Base-by-base conservation (phyloP, 1,140 invertebrate species). In the Anagrus nilaparvatae region DNA sequence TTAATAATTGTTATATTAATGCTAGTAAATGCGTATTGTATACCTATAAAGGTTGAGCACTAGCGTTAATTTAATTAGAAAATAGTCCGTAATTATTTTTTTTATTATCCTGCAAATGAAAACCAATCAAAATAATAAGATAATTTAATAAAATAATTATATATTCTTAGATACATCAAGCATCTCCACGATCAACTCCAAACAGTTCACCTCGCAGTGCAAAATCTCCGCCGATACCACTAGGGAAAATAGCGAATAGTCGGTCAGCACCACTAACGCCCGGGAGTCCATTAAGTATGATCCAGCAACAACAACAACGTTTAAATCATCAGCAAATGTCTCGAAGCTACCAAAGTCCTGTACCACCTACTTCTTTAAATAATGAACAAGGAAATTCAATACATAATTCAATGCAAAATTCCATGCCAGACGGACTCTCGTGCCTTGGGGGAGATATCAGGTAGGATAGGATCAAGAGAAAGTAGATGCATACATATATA, bases 181-280 rank as follows among this genome's bases (percentile, higher is more conserved):
- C 86, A 20, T 89, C 85, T 4, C 86, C 87, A 3, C 73, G 86
- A 28, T 91, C 88, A 4, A 92, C 89, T 2, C 88, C 89, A 5
- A 91, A 89, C 58, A 92, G 86, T 40, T 92, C 87, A 23, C 88
- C 89, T 5, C 72, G 87, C n/a, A 89, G 87, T 44, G 85, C 84
- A 13, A 88, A 90, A 58, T 88, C 86, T 21, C 87, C 87, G 5
- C 85, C 87, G 6, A 61, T 84, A 40, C 56, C 45, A 29, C 60
- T 46, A 38, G 69, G 53, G 53, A 66, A 35, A 51, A 71, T 59
- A 34, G 72, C 75, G 0, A 70, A 61, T 18, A 71, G 69, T 31
- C 68, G 79, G 44, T 82, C 80, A 46, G 81, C 81, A 17, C 81
- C 81, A 3, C 78, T 79, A 40, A 83, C 81, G 2, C 79, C 81